Base-by-base conservation (phyloP, 2,888 invertebrate genomes). In the Diarsia rubi region DNA sequence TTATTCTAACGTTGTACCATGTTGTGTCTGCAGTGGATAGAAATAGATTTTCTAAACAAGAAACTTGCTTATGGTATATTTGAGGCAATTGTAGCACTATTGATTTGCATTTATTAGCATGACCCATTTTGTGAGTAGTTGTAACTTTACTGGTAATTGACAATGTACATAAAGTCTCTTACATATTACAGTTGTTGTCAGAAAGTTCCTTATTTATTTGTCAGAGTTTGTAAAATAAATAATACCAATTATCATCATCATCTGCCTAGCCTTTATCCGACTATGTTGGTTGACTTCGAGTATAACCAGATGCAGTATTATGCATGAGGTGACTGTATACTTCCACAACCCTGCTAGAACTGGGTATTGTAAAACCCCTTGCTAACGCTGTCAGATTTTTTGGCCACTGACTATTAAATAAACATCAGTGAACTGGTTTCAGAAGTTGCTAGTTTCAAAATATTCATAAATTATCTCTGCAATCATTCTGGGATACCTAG, bases 71-170 rank as follows among this genome's bases (percentile, higher is more conserved):
- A 45, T 49, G 69, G 27, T 64, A 47, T 63, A 45, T 47, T 24
- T 31, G 14, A 60, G 49, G 12, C 52, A 59, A 47, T 42, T 31
- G 21, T 44, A 69, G 19, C 66, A 62, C 42, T 66, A 80, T 49
- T 69, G 52, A 78, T 69, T 81, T 69, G 66, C 66, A 78, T 78
- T 52, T 73, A 44, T 69, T 67, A 73, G 47, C 45, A 47, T 78
- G 67, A n/a, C 73, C 78, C 49, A 73, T 47, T 72, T 78, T 47
- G n/a, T 19, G 19, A 52, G 24, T 47, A 47, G 45, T 42, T 66
- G 57, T 73, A 68, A 63, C 31, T 52, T 54, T 19, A n/a, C 47
- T 73, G 65, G 47, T 71, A 78, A 31, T 57, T 24, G 24, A 64
- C 44, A 27, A 1, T 8, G 9, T 66, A 24, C n/a, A 9, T 27